Evolutionary conservation across 1,140 invertebrate genomes (phyloP).

Genomic region (Condylostylus longicornis): DNA sequence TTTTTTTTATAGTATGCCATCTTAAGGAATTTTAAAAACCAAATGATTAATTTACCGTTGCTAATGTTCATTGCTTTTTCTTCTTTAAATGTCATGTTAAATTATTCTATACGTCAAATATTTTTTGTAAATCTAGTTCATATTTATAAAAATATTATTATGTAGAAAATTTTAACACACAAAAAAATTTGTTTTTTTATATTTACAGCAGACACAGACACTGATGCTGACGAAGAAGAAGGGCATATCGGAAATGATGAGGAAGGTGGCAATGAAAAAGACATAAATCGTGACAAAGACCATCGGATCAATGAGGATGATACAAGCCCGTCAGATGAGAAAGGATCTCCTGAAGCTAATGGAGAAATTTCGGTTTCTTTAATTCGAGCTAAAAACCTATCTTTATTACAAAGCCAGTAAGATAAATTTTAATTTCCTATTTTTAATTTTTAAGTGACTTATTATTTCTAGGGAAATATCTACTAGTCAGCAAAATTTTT

Average conservation of each 20-base stretch:
- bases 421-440: conserved; percentile 5
- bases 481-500: conserved; percentile 74
- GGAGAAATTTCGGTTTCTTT: conserved; percentile 30
- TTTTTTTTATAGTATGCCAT: too few species aligned
- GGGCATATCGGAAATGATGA: conserved; percentile 29
- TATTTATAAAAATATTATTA: too few species aligned
- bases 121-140: too few species aligned
- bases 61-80: too few species aligned
- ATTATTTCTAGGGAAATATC: conserved; percentile 62
- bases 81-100: too few species aligned
- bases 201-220: conserved; percentile 23
- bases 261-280: conserved; percentile 7
- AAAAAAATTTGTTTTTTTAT: neutral
- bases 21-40: too few species aligned
- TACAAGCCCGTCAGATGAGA: neutral
- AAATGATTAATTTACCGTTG: too few species aligned
- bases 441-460: neutral
- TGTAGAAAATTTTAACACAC: too few species aligned
- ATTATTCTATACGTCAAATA: too few species aligned
- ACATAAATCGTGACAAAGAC: conserved; percentile 4
- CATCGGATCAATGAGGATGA: conserved; percentile 5
- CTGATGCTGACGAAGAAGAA: conserved; percentile 31
- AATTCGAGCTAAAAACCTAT: conserved; percentile 29
- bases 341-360: conserved; percentile 14
- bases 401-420: conserved; percentile 32